phyloP scores from a whole-genome alignment of 2,888 invertebrate genomes.

The Drosophila neonasuta region DNA sequence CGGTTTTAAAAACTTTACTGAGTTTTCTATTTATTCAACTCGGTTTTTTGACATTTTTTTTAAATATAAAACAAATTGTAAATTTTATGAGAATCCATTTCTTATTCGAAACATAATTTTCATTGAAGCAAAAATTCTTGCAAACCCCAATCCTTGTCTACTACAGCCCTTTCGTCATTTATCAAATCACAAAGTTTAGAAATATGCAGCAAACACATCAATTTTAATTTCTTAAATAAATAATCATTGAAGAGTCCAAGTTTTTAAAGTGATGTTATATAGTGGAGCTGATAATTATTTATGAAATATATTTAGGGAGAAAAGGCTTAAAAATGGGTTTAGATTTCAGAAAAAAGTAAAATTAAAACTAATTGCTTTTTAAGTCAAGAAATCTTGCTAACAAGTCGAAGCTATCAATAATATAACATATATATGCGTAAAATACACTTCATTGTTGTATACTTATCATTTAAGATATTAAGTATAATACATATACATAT shows the following conservation, averaged over 20 bases:
- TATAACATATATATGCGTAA: no score
- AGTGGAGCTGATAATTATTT: conserved; percentile 35
- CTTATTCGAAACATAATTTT: conserved; percentile 4
- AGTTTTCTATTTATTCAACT: conserved; percentile 22
- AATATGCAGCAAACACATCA: not conserved
- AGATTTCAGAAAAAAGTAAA: conserved; percentile 35
- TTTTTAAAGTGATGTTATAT: conserved; percentile 16
- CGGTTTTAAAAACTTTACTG: conserved; percentile 8
- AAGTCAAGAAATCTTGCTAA: conserved; percentile 18
- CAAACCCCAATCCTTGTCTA: no score
- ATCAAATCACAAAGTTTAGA: conserved; percentile 24
- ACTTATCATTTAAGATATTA: conserved; percentile 27
- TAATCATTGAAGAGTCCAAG: no score
- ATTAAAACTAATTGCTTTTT: conserved; percentile 43
- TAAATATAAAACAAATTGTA: conserved; percentile 5
- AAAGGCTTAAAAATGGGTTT: conserved; percentile 46
- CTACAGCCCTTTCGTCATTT: conserved; percentile 18
- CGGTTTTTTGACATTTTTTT: conserved; percentile 25
- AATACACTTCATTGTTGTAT: no score
- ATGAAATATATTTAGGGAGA: conserved; percentile 26
- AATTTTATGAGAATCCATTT: not conserved
- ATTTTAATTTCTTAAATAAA: not conserved
- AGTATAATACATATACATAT: conserved; percentile 9
- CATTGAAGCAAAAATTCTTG: conserved; percentile 34
- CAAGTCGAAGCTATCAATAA: not conserved